A percentile compares a stretch with the other conserved stretches of the same genome.
These are phyloP conservation scores for Crotophaga sulcirostris DNA, from an alignment of 2,113 vertebrate species.

Conservation along the genomic window DNA sequence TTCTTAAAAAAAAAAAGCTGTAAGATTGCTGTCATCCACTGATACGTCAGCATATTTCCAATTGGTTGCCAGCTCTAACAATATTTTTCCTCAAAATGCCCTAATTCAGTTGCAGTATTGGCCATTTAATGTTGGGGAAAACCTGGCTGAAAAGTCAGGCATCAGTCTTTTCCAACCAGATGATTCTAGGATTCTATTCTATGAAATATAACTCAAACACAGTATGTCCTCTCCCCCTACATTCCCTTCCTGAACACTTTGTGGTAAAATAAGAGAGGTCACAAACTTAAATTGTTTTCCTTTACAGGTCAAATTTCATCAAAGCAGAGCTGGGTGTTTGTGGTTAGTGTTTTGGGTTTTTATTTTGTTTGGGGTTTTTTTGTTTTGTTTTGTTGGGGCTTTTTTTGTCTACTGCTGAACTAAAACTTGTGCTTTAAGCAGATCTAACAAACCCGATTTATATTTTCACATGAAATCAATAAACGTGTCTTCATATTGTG, in stretches of 20 bases:
- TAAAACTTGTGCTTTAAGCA: not conserved
- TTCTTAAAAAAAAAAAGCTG: no score
- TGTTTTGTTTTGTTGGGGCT: not conserved
- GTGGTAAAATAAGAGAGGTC: not conserved
- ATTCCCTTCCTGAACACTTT: not conserved
- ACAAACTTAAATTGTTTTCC: not conserved
- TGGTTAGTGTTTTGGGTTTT: not conserved
- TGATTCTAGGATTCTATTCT: no score
- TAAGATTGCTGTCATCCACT: no score
- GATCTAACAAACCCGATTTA: not conserved
- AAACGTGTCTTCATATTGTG: not conserved
- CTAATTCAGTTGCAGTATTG: no score
- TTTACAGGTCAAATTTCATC: not conserved
- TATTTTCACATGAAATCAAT: not conserved
- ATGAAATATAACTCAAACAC: no score
- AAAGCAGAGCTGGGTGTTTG: not conserved
- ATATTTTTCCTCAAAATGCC: no score
- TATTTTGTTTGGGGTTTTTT: not conserved
- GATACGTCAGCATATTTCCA: no score
- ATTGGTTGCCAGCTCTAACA: no score
- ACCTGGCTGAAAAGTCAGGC: no score
- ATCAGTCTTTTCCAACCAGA: no score
- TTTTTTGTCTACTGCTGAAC: not conserved
- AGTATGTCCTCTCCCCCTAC: not conserved
- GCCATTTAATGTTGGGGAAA: no score